Evolutionary conservation across 2,888 invertebrate genomes (phyloP), one percentile per base, ranked within the genome.

Genomic region (Venustoraphidia nigricollis): DNA sequence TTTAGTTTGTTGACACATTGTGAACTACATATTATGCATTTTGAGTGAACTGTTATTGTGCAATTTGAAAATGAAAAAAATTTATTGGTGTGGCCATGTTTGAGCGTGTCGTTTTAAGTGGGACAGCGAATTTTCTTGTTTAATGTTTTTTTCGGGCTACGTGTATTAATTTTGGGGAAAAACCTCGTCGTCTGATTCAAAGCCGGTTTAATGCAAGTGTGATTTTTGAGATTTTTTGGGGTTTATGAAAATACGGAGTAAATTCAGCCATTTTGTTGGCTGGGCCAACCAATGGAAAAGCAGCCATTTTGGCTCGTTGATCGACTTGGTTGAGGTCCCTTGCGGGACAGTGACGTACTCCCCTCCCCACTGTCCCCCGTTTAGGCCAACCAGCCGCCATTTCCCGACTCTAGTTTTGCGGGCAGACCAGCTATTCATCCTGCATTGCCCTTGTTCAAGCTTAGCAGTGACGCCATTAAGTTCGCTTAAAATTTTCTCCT

Each of bases 221-320:
- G 27, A 6, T 27, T 27, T 27, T 27, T 6, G 27, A 6, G 27
- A 5, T 27, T 27, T 27, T 36, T 13, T 35, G 8, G 44, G 36
- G 44, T 17, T 35, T 17, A 8, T 38, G 38, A 8, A 11, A 11
- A 38, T 13, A 38, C 38, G 4, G 11, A 40, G 5, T n/a, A 14
- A 14, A 38, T 34, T 45, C 36, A 27, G 45, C 45, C 45, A 45
- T 45, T 27, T 45, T 45, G 45, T 17, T 27, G 27, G 27, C 27
- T 27, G 27, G 27, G 27, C 27, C 27, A 27, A 13, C 11, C 36
- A 37, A 36, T 27, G 65, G 66, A 65, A 66, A 66, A 66, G 65
- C 66, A 62, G 67, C 66, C 66, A 67, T 67, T 66, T 62, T 62
- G 63, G 62, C 46, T 46, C 46, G 48, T 48, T 46, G 44, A 51